Conservation (phyloP, 2,888 invertebrate genomes). For the Ornithoptera alexandrae region DNA sequence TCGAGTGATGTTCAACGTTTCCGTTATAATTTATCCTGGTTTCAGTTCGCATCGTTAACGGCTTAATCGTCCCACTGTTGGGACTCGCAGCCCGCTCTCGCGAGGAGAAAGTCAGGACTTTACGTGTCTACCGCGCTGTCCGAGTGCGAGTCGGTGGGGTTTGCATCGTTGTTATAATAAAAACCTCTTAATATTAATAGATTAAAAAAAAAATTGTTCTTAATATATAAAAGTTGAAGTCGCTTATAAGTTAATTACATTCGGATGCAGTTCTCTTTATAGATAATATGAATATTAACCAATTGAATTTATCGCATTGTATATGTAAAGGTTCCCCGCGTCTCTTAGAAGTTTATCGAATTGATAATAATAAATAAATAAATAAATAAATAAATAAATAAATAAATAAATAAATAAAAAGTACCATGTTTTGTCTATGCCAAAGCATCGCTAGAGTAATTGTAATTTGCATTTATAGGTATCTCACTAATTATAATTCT, state of each 20-base stretch:
- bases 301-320: conserved; percentile 37
- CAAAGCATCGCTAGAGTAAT: conserved; percentile 80
- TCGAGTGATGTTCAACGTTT: not conserved
- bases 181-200: not conserved
- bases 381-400: conserved; percentile 32
- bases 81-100: too few relatives aligned
- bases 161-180: conserved; percentile 1
- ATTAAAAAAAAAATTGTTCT: conserved; percentile 14
- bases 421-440: conserved; percentile 79
- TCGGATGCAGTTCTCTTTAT: conserved; percentile 16
- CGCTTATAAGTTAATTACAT: conserved; percentile 12
- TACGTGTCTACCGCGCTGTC: too few relatives aligned
- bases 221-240: conserved; percentile 6
- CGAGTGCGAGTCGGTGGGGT: not conserved
- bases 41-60: too few relatives aligned
- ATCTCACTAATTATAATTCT: conserved; percentile 76
- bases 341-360: conserved; percentile 29
- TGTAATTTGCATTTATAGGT: conserved; percentile 79
- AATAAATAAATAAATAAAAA: conserved; percentile 37
- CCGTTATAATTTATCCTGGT: too few relatives aligned
- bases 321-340: conserved; percentile 38
- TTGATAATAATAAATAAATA: too few relatives aligned
- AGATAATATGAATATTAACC: conserved; percentile 21
- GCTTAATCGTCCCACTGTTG: too few relatives aligned
- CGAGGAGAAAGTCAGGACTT: too few relatives aligned